phyloP scores from a whole-genome alignment of 2,888 invertebrate genomes.

The Ditylenchus weischeri region DNA sequence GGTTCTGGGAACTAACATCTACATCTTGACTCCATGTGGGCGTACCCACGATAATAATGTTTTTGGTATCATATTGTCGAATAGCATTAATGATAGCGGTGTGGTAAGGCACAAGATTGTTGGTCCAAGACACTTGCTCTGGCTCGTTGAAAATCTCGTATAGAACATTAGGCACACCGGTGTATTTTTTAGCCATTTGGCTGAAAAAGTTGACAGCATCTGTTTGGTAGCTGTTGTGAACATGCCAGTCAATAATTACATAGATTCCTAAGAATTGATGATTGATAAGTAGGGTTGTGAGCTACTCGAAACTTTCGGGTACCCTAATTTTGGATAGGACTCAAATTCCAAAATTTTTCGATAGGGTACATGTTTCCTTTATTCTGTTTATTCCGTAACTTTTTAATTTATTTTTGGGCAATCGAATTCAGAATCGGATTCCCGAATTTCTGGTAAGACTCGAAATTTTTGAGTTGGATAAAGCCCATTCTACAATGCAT shows the following conservation, averaged over 20 bases:
- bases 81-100: slow-evolving; percentile 23
- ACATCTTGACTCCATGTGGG: slow-evolving; percentile 26
- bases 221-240: background rate
- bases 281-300: no score
- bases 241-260: slow-evolving; percentile 23
- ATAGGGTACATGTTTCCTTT: no score
- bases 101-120: slow-evolving; percentile 18
- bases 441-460: no score
- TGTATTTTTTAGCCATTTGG: slow-evolving; percentile 16
- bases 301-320: no score
- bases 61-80: slow-evolving; percentile 21
- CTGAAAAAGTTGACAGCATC: slow-evolving; percentile 13
- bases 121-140: slow-evolving; percentile 18
- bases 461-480: no score
- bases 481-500: no score
- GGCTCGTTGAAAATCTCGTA: slow-evolving; percentile 29
- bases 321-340: no score
- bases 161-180: slow-evolving; percentile 20
- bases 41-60: slow-evolving; percentile 26
- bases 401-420: no score
- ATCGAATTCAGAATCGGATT: no score
- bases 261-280: slow-evolving; percentile 8
- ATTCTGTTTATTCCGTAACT: no score
- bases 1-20: slow-evolving; percentile 23
- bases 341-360: no score